Evolutionary conservation across 2,113 vertebrate genomes (phyloP).

Genomic region (Gobiocypris rarus): DNA sequence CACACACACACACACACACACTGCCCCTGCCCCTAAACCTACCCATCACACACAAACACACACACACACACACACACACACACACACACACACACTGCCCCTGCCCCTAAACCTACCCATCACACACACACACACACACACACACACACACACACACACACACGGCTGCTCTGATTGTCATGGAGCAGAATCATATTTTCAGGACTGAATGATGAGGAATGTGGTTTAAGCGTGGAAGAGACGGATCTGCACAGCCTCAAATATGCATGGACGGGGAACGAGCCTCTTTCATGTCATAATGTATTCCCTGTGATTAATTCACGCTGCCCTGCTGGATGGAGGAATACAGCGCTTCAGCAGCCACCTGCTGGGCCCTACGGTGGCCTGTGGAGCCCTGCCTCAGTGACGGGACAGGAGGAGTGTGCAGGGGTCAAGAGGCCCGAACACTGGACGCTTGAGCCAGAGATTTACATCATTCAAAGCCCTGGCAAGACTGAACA

Average conservation of each 20-base stretch:
- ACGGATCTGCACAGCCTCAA: neutral
- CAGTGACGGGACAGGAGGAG: neutral
- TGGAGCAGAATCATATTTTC: neutral
- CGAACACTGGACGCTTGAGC: no score
- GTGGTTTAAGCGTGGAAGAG: neutral
- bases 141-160: neutral
- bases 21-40: no score
- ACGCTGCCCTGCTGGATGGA: constrained; percentile 66
- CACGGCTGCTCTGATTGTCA: neutral
- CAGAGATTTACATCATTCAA: no score
- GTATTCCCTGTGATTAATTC: constrained; percentile 76
- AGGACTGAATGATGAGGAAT: neutral
- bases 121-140: neutral
- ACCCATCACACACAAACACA: no score
- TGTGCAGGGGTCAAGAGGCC: neutral
- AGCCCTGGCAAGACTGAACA: no score
- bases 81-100: no score
- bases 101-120: no score
- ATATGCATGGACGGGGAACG: constrained; percentile 30
- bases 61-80: no score
- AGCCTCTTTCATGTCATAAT: constrained; percentile 74
- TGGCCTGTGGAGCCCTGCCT: constrained; percentile 18
- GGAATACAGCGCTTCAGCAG: constrained; percentile 47
- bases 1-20: no score
- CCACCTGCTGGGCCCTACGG: constrained; percentile 72